Evolutionary conservation across 1,140 invertebrate species (phyloP).

Genomic region (Camponotus floridanus): DNA sequence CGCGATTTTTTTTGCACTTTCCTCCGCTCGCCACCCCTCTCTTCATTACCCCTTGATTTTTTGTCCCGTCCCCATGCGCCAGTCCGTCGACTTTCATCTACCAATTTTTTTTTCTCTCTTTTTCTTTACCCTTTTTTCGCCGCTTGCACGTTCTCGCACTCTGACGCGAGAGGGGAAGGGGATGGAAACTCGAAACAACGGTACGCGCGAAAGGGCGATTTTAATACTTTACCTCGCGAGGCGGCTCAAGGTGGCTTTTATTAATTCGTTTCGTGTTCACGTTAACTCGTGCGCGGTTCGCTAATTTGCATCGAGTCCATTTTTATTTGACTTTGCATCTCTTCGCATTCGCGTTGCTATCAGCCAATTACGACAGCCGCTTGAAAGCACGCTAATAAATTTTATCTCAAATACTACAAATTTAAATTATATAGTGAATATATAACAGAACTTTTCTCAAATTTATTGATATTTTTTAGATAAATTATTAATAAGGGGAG

Average conservation of each 20-base stretch:
- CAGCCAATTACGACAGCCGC: background rate
- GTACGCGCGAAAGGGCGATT: slow-evolving; percentile 17
- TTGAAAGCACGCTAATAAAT: background rate
- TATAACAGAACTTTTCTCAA: background rate
- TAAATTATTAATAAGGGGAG: background rate
- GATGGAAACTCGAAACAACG: slow-evolving; percentile 39
- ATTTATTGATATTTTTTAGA: background rate
- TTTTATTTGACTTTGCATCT: slow-evolving; percentile 8
- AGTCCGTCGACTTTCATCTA: slow-evolving; percentile 45
- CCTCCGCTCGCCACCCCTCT: slow-evolving; percentile 7
- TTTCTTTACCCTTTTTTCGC: slow-evolving; percentile 9
- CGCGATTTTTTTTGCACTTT: slow-evolving; percentile 35
- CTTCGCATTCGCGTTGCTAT: background rate
- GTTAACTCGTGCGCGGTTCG: slow-evolving; percentile 32
- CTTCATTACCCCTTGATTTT: slow-evolving; percentile 44
- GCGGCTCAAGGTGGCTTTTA: slow-evolving; percentile 40
- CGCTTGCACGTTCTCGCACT: slow-evolving; percentile 15
- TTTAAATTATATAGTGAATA: background rate
- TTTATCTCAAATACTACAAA: background rate
- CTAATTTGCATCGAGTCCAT: slow-evolving; percentile 36
- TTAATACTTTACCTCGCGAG: slow-evolving; percentile 32
- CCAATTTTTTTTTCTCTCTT: slow-evolving; percentile 16
- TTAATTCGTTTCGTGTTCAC: slow-evolving; percentile 49
- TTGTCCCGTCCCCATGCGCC: background rate
- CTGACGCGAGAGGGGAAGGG: background rate